phyloP scores from a whole-genome alignment of 1,140 invertebrate genomes.

The Eriosoma lanigerum region DNA sequence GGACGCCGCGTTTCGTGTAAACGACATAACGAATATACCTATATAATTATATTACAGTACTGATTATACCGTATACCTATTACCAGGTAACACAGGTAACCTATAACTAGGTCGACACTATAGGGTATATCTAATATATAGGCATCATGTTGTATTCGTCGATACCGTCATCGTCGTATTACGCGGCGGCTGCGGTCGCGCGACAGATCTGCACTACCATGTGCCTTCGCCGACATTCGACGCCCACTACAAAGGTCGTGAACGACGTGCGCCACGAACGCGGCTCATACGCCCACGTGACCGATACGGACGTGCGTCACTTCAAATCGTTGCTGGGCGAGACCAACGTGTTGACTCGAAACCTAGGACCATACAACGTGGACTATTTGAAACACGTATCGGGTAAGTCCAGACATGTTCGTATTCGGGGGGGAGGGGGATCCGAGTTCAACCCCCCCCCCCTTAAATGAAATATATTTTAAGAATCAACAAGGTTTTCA shows the following conservation, averaged over 20 bases:
- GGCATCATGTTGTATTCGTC: neutral
- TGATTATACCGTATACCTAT: too few relatives aligned
- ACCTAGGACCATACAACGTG: constrained; percentile 81
- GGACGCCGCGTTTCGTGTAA: too few relatives aligned
- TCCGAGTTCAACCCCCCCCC: too few relatives aligned
- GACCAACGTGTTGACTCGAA: constrained; percentile 72
- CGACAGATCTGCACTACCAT: neutral
- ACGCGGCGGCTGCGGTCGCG: neutral
- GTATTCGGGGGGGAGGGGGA: too few relatives aligned
- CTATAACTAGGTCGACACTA: too few relatives aligned
- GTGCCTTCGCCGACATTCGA: neutral
- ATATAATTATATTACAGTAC: too few relatives aligned
- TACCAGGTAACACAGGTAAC: too few relatives aligned
- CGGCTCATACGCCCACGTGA: constrained; percentile 61
- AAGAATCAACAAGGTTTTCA: too few relatives aligned
- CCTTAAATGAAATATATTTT: too few relatives aligned
- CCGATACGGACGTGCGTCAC: constrained; percentile 66
- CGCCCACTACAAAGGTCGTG: constrained; percentile 10
- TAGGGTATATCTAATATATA: too few relatives aligned
- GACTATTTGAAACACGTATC: constrained; percentile 89
- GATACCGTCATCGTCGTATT: neutral
- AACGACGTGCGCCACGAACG: constrained; percentile 55
- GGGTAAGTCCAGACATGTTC: constrained; percentile 65
- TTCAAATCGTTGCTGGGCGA: constrained; percentile 74
- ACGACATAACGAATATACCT: too few relatives aligned